Conservation (phyloP, 2,888 invertebrate species). For the Phalangium opilio region DNA sequence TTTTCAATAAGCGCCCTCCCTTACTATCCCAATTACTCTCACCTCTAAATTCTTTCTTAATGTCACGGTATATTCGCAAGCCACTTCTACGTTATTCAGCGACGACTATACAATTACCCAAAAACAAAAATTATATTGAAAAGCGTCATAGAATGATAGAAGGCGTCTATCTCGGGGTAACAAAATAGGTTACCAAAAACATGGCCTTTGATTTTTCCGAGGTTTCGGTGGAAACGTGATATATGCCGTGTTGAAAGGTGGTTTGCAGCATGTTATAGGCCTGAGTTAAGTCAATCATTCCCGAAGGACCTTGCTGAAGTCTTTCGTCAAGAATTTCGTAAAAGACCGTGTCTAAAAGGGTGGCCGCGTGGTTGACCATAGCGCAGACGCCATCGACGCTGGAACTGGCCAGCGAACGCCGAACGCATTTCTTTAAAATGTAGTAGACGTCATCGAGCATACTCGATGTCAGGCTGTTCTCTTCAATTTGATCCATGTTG, state of each 20-base stretch:
- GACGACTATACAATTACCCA: conserved; percentile 44
- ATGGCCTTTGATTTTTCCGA: conserved; percentile 53
- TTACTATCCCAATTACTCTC: not conserved
- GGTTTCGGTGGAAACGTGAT: not conserved
- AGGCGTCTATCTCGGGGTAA: no score
- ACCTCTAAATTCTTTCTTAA: conserved; percentile 58
- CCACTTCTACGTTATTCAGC: conserved; percentile 77
- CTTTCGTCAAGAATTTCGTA: conserved; percentile 53
- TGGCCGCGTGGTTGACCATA: conserved; percentile 80
- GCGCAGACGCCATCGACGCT: conserved; percentile 93
- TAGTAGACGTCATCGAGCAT: conserved; percentile 97
- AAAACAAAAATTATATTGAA: conserved; percentile 3
- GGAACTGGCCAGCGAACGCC: conserved; percentile 74
- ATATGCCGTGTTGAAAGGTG: not conserved
- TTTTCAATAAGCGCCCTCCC: no score
- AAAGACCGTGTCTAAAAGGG: conserved; percentile 70
- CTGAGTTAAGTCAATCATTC: conserved; percentile 36
- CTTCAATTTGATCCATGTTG: conserved; percentile 30
- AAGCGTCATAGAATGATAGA: not conserved
- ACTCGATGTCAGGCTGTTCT: conserved; percentile 51
- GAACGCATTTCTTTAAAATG: conserved; percentile 87
- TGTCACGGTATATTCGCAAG: conserved; percentile 76
- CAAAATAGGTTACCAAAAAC: conserved; percentile 55
- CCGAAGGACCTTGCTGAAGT: conserved; percentile 53
- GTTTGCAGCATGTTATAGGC: conserved; percentile 64